A percentile compares a stretch with the other conserved stretches of the same genome.
Conservation (phyloP, 2,797 vertebrate species). For the Takifugu rubripes region DNA sequence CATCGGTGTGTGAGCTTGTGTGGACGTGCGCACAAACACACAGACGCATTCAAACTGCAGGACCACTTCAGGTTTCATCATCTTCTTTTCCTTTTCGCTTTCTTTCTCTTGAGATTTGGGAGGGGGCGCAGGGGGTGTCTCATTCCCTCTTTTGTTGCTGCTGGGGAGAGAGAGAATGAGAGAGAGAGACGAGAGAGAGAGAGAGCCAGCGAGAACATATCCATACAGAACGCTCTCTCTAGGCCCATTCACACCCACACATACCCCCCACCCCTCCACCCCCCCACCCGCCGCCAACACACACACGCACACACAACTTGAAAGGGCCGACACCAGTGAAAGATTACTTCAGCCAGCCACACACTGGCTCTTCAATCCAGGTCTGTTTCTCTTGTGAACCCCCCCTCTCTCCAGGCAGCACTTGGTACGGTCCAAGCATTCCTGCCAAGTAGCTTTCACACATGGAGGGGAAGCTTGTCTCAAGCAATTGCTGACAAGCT, state of each 20-base stretch:
- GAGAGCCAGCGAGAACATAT: slow-evolving; percentile 66
- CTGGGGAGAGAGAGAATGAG: slow-evolving; percentile 56
- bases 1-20: slow-evolving; percentile 10
- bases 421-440: slow-evolving; percentile 93
- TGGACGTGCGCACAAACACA: slow-evolving; percentile 7
- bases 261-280: slow-evolving; percentile 57
- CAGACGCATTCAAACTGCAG: slow-evolving; percentile 61
- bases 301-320: slow-evolving; percentile 70
- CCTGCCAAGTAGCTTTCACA: slow-evolving; percentile 96
- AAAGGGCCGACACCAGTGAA: slow-evolving; percentile 83
- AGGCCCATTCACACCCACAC: slow-evolving; percentile 70
- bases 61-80: slow-evolving; percentile 75
- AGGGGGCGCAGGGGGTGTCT: slow-evolving; percentile 49
- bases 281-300: slow-evolving; percentile 40
- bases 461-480: slow-evolving; percentile 91
- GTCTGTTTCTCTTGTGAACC: slow-evolving; percentile 75
- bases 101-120: slow-evolving; percentile 63
- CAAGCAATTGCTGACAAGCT: slow-evolving; percentile 96
- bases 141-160: slow-evolving; percentile 78
- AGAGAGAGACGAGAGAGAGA: slow-evolving; percentile 45
- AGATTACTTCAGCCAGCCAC: slow-evolving; percentile 85
- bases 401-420: slow-evolving; percentile 76
- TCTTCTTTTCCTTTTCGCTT: slow-evolving; percentile 62
- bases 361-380: slow-evolving; percentile 82
- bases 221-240: slow-evolving; percentile 74